Base-by-base conservation (phyloP, 2,797 vertebrate genomes). In the Momotus momota region DNA sequence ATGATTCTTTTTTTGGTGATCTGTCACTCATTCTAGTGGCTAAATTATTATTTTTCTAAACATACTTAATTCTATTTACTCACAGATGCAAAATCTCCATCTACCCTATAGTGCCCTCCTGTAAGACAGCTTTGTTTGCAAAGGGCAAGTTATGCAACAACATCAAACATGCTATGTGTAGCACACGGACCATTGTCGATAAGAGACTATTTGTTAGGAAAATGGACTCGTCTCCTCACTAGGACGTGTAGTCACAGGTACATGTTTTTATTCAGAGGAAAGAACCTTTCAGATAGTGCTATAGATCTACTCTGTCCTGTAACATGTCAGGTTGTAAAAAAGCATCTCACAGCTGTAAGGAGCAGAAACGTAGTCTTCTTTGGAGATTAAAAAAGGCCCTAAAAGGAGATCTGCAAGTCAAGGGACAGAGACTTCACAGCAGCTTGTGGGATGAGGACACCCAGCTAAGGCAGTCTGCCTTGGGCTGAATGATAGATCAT, bases 101-200 rank as follows among this genome's bases (percentile, higher is more conserved):
- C 14, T 69, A 31, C n/a, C 5, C 15, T 29, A 45, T 31, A 57
- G 7, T 23, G 14, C 4, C 9, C 3, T 79, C 8, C 22, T 46
- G 11, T 48, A 73, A 43, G 43, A 12, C 7, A 60, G 10, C 10
- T 54, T 78, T 71, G 12, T 38, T 33, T 46, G 33, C 14, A 31
- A 66, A 77, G 2, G 60, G 4, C 12, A 38, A 57, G 14, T n/a
- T 35, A 26, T 20, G 7, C 6, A 66, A 25, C 29, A 20, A 25
- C 29, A 20, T 15, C 43, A 67, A 78, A 84, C 6, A 22, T 18
- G 3, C 4, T 84, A 65, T 52, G 21, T 35, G 35, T 35, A 35
- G 75, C 9, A 13, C 14, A 22, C 10, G 0, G 1, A 51, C 3
- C 19, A 12, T 7, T 52, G 7, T 15, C 9, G 1, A 7, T 14